A percentile compares a stretch with the other conserved stretches of the same genome.
Conservation (phyloP, 2,888 invertebrate genomes). For the Microctonus brassicae region DNA sequence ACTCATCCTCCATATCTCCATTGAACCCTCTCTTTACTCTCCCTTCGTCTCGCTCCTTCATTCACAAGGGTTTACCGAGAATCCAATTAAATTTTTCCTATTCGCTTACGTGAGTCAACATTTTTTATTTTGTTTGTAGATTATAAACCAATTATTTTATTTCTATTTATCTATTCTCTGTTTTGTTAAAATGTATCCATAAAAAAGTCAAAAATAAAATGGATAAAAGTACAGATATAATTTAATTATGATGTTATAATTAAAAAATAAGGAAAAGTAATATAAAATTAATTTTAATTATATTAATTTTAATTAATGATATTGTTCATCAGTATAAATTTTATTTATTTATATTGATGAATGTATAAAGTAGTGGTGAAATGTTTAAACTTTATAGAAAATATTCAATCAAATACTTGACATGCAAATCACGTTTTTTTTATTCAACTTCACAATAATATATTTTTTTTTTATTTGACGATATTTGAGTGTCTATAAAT, state of each 20-base stretch:
- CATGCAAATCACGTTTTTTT: neutral
- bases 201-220: neutral
- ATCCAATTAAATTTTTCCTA: conserved; percentile 34
- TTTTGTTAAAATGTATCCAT: neutral
- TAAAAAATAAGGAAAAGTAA: too few species aligned
- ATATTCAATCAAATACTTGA: neutral
- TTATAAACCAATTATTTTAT: conserved; percentile 29
- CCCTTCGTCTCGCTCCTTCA: conserved; percentile 21
- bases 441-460: neutral
- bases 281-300: neutral
- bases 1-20: conserved; percentile 32
- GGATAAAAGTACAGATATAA: neutral
- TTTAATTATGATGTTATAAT: neutral
- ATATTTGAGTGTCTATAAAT: conserved; percentile 38
- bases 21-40: conserved; percentile 36
- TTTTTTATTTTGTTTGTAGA: conserved; percentile 21
- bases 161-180: conserved; percentile 2
- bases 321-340: too few species aligned
- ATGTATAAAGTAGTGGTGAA: too few species aligned
- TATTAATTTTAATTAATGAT: neutral
- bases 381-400: neutral
- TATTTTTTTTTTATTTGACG: neutral
- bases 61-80: conserved; percentile 43
- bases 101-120: conserved; percentile 10
- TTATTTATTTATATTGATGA: too few species aligned